A percentile compares a stretch with the other conserved stretches of the same genome.
Conservation (phyloP, 2,888 invertebrate species). For the Xylophagus ater region DNA sequence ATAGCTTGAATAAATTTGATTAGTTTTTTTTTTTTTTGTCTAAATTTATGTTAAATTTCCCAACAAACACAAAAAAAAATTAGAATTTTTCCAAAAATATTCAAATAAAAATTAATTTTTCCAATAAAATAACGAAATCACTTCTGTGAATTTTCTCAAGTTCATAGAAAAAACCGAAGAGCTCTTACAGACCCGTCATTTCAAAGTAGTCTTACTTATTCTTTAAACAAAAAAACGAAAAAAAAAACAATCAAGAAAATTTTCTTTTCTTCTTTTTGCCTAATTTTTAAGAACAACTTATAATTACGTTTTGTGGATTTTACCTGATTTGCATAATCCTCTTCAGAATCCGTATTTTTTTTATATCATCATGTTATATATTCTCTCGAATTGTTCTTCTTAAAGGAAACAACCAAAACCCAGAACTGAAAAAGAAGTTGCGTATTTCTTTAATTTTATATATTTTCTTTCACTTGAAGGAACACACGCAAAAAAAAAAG, state of each 20-base stretch:
- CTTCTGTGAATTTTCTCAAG: background rate
- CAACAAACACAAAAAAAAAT: too few relatives aligned
- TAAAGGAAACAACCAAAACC: background rate
- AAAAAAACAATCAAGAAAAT: background rate
- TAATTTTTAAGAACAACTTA: constrained; percentile 5
- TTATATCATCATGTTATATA: constrained; percentile 1
- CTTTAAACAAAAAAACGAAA: background rate
- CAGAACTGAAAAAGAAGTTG: constrained; percentile 1
- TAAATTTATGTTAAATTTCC: too few relatives aligned
- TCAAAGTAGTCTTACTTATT: background rate
- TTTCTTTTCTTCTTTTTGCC: background rate
- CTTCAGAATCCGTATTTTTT: background rate
- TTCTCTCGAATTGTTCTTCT: background rate
- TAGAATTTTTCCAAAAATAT: too few relatives aligned
- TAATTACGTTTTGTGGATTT: constrained; percentile 17
- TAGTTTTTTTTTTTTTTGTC: too few relatives aligned
- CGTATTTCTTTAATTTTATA: constrained; percentile 1
- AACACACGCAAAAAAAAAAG: too few relatives aligned
- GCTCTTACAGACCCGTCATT: background rate
- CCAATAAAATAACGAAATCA: background rate
- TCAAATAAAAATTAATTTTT: too few relatives aligned
- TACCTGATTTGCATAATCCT: constrained; percentile 19
- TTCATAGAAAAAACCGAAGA: background rate
- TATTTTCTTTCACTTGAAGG: too few relatives aligned
- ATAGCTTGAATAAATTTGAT: too few relatives aligned